Percentiles rank a stretch among this genome's conserved stretches.
Evolutionary conservation across 2,797 vertebrate species (phyloP).

Genomic region (Melanotaenia maccullochi): DNA sequence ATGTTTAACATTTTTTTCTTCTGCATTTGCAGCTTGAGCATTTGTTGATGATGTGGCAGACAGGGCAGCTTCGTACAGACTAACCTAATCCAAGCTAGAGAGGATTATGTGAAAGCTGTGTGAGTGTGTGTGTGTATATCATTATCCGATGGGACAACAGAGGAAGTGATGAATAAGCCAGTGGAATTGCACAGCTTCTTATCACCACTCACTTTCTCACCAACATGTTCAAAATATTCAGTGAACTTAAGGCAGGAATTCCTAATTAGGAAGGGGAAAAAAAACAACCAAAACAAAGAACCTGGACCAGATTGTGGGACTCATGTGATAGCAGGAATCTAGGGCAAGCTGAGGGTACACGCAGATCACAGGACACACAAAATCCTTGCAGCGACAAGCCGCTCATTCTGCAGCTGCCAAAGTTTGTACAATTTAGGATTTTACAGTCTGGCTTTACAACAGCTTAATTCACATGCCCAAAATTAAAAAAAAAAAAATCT

Average conservation of each 20-base stretch:
- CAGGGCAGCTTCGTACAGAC: slow-evolving; percentile 37
- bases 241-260: slow-evolving; percentile 6
- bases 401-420: too few relatives aligned
- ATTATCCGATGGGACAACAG: slow-evolving; percentile 28
- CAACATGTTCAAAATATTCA: not conserved
- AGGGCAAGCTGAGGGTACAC: slow-evolving; percentile 20
- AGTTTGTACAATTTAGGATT: too few relatives aligned
- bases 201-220: slow-evolving; percentile 1
- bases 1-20: not conserved
- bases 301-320: slow-evolving; percentile 32
- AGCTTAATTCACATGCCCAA: too few relatives aligned
- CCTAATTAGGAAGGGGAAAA: not conserved
- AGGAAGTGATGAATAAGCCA: slow-evolving; percentile 11
- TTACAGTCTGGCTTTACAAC: too few relatives aligned
- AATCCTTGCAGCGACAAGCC: not conserved
- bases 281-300: slow-evolving; percentile 20
- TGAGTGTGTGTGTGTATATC: slow-evolving; percentile 9
- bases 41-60: slow-evolving; percentile 17
- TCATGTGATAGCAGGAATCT: slow-evolving; percentile 50
- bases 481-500: too few relatives aligned
- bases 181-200: slow-evolving; percentile 4
- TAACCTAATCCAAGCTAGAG: slow-evolving; percentile 45
- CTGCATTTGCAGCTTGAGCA: not conserved
- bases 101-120: slow-evolving; percentile 38
- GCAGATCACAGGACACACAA: not conserved